These are phyloP conservation scores for Mormyrus proboscirostris DNA, from an alignment of 2,797 vertebrate species.

Conservation along the genomic window DNA sequence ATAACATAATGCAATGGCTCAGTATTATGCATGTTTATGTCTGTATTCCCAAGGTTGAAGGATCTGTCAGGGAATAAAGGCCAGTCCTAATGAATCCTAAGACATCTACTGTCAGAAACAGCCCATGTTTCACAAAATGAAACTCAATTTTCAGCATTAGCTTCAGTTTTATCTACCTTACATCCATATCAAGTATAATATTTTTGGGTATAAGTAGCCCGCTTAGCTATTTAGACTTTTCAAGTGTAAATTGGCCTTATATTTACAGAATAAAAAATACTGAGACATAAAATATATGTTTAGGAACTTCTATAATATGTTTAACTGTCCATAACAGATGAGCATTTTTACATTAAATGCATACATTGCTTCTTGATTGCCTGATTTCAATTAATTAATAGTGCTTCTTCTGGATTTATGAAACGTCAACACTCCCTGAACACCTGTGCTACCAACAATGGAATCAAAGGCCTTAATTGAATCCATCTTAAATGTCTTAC, in stretches of 20 bases:
- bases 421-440: not conserved
- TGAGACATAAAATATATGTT: not conserved
- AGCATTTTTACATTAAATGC: not conserved
- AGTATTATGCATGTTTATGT: not conserved
- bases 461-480: not conserved
- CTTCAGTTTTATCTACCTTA: not conserved
- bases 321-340: not conserved
- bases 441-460: not conserved
- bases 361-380: not conserved
- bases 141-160: not conserved
- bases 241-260: not conserved
- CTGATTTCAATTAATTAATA: not conserved
- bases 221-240: not conserved
- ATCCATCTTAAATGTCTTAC: not conserved
- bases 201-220: no score
- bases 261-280: not conserved
- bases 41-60: conserved; percentile 2
- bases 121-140: not conserved
- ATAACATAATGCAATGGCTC: not conserved
- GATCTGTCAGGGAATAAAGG: not conserved
- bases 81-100: not conserved
- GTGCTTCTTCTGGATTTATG: not conserved
- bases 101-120: not conserved
- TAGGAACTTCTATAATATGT: not conserved
- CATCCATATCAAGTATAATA: not conserved